Conservation (phyloP, 2,888 invertebrate species). For the Agriotes lineatus region DNA sequence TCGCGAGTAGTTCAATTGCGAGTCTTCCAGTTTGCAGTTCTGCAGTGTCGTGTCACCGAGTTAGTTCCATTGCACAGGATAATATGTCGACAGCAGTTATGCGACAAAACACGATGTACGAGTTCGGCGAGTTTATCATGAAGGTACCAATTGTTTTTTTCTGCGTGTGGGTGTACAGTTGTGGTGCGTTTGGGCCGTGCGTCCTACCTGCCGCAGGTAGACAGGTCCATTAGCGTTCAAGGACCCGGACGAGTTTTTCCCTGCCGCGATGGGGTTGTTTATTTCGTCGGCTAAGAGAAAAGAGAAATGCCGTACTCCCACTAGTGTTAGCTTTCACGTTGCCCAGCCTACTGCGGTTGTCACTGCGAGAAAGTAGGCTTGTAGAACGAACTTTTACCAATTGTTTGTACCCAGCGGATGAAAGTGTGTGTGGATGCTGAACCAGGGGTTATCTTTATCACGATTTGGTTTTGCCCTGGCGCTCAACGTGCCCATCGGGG, state of each 20-base stretch:
- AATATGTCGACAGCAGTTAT: conserved; percentile 83
- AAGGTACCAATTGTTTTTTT: conserved; percentile 70
- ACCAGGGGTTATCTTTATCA: conserved; percentile 13
- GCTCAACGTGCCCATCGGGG: too few relatives aligned
- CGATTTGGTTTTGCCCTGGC: not conserved
- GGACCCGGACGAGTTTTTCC: conserved; percentile 45
- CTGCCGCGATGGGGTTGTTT: conserved; percentile 37
- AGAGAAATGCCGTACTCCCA: conserved; percentile 59
- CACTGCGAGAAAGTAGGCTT: conserved; percentile 65
- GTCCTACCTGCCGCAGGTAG: conserved; percentile 47
- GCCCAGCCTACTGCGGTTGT: conserved; percentile 54
- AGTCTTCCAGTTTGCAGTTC: conserved; percentile 68
- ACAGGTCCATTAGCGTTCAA: conserved; percentile 50
- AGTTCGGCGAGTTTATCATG: conserved; percentile 80
- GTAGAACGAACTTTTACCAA: conserved; percentile 65
- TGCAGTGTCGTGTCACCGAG: conserved; percentile 41
- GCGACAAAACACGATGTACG: conserved; percentile 81
- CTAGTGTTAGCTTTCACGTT: conserved; percentile 59
- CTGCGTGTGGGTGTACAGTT: conserved; percentile 36
- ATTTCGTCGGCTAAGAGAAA: conserved; percentile 50
- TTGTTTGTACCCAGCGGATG: conserved; percentile 55
- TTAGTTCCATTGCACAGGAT: conserved; percentile 18
- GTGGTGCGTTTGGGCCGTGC: conserved; percentile 36
- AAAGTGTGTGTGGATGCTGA: conserved; percentile 53
- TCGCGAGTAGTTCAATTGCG: conserved; percentile 56